Evolutionary conservation across 2,888 invertebrate species (phyloP), one percentile per base, ranked within the genome.

Genomic region (Drosophila diplacantha): DNA sequence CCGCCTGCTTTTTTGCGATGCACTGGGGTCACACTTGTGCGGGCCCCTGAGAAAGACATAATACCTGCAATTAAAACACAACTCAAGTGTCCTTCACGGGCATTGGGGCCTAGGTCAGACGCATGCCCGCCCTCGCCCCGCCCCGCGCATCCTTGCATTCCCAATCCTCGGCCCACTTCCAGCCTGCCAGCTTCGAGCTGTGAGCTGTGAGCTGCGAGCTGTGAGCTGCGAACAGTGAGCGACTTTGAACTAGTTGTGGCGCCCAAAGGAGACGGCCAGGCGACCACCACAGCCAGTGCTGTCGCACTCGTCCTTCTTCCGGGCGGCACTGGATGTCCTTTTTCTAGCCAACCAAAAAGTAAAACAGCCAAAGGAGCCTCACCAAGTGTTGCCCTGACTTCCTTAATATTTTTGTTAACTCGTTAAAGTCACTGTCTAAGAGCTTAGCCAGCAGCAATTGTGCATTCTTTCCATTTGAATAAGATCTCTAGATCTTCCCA

Each of bases 41-140:
- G 57, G 62, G 61, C 68, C 62, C 69, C 66, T 64, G 53, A 77
- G 72, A 72, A 83, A 78, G 75, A 80, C 84, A 80, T 80, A 80
- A 80, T 80, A 80, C 84, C 84, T 85, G 85, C 84, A 84, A 84
- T 84, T 85, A 85, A 84, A 83, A 81, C 75, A 73, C 73, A 74
- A 67, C 76, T 74, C 69, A 78, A 82, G 83, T 84, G 83, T 80
- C 84, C 86, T 85, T 83, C 82, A 73, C 54, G 68, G 70, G 60
- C 79, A 81, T 81, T 83, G 78, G 69, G 81, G 84, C 84, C 81
- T 83, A 83, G 83, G 83, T 84, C 84, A 83, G 71, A 80, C 74
- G 73, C 82, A 71, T 38, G 44, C 37, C 34, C 14, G 8, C 44
- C 20, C 54, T 46, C 46, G 35, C 22, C 18, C 16, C 35, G n/a